Base-by-base conservation (phyloP, 2,797 vertebrate species). In the Chanos chanos region DNA sequence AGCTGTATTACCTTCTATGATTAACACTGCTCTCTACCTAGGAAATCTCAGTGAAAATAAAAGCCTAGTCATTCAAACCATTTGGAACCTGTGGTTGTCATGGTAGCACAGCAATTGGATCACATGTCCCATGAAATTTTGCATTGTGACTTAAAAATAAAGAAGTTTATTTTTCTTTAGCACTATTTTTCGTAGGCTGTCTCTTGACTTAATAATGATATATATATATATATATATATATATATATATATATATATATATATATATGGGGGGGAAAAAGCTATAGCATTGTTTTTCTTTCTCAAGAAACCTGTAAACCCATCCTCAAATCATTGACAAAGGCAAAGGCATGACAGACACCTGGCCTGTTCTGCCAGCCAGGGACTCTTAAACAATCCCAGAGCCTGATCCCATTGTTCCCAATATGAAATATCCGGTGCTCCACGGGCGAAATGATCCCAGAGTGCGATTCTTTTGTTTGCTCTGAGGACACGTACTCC, bases 391-490 rank as follows among this genome's bases (percentile, higher is more conserved):
- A 87, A 89, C 86, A 90, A 89, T 88, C 87, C 86, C 87, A 83
- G 82, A 72, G 81, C 86, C 83, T 89, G 88, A 91, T 89, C 85
- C 81, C 84, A 89, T 88, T 89, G 89, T 85, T 88, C 85, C 85
- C 83, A 21, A 50, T 27, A 24, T 30, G 5, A 31, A 51, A 52
- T 50, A 41, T 36, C 27, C 40, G 24, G 31, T 3, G 5, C 21
- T 47, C 33, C 40, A 44, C 31, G 25, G 15, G 49, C 15, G 45
- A 90, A 88, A 89, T 86, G 87, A 89, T 87, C 85, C 89, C 30
- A 83, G 82, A 84, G 86, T 91, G 88, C 92, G 90, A 94, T 92
- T 91, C 89, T 87, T 92, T 93, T 94, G 92, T 83, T 85, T 83
- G 82, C 88, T 62, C 85, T 86, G 89, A 85, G 91, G 90, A 87